Conservation (phyloP, 2,113 vertebrate genomes). For the Chaetops frenatus region DNA sequence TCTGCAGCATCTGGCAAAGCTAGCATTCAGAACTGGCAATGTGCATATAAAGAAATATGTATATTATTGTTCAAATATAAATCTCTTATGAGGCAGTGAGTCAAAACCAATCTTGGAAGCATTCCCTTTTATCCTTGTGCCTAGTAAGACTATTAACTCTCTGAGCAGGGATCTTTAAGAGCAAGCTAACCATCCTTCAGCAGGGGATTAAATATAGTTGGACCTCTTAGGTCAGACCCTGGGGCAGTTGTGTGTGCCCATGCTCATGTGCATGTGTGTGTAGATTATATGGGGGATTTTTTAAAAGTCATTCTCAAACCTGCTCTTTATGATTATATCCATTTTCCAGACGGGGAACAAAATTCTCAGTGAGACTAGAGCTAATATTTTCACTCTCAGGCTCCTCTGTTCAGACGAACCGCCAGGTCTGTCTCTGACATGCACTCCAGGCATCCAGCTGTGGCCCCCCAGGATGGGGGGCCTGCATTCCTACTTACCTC, state of each 20-base stretch:
- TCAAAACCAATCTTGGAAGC: background rate
- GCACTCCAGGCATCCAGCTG: background rate
- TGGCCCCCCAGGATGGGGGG: background rate
- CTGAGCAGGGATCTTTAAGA: background rate
- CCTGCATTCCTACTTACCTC: background rate
- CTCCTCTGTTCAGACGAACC: background rate
- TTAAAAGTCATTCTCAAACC: background rate
- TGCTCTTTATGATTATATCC: background rate
- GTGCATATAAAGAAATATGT: background rate
- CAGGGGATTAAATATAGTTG: background rate
- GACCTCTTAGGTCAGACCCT: background rate
- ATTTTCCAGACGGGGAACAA: background rate
- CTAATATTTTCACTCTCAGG: background rate
- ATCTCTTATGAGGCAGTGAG: background rate
- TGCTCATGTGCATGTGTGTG: rapidly evolving
- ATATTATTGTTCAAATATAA: background rate
- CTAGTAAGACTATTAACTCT: background rate
- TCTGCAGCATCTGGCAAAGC: background rate
- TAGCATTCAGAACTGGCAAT: background rate
- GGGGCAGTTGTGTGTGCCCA: rapidly evolving
- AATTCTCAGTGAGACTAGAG: background rate
- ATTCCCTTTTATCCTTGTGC: background rate
- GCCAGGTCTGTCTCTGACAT: background rate
- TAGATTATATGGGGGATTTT: background rate
- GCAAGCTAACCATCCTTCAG: background rate